Conservation (phyloP, 2,113 vertebrate species). For the Tragelaphus buxtoni region DNA sequence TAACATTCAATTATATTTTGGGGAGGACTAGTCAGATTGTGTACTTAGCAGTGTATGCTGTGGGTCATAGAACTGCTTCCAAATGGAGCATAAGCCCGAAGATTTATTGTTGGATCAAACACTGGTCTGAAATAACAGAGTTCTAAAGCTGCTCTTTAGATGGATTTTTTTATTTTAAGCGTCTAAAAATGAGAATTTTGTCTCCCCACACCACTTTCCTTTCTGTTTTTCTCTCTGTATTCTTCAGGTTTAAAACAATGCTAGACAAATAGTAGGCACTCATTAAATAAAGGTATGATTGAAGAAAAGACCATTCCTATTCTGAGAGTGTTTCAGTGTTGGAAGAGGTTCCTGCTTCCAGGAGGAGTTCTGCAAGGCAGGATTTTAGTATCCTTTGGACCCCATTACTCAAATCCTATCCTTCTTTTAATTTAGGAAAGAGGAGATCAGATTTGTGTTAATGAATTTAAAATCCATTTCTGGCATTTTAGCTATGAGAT, state of each 20-base stretch:
- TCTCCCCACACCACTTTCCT: rapidly evolving
- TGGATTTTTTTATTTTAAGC: background rate
- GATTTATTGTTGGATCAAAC: background rate
- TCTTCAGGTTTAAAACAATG: background rate
- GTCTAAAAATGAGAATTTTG: background rate
- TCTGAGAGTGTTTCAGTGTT: background rate
- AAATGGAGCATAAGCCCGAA: background rate
- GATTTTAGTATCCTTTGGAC: background rate
- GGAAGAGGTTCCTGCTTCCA: background rate
- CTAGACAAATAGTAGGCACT: background rate
- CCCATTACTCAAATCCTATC: background rate
- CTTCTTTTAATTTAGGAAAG: background rate
- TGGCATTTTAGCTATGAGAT: background rate
- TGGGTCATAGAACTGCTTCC: background rate
- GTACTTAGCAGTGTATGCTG: background rate
- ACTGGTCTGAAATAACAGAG: background rate
- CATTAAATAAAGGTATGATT: background rate
- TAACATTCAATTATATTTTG: background rate
- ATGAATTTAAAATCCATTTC: background rate
- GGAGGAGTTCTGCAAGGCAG: background rate
- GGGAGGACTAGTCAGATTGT: background rate
- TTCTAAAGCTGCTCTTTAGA: background rate
- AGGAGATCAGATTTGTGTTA: background rate
- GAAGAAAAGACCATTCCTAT: background rate
- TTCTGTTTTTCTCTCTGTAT: background rate